Percentiles rank a stretch among this genome's conserved stretches.
Evolutionary conservation across 2,113 vertebrate species (phyloP).

Genomic region (Chloropsis cyanopogon): DNA sequence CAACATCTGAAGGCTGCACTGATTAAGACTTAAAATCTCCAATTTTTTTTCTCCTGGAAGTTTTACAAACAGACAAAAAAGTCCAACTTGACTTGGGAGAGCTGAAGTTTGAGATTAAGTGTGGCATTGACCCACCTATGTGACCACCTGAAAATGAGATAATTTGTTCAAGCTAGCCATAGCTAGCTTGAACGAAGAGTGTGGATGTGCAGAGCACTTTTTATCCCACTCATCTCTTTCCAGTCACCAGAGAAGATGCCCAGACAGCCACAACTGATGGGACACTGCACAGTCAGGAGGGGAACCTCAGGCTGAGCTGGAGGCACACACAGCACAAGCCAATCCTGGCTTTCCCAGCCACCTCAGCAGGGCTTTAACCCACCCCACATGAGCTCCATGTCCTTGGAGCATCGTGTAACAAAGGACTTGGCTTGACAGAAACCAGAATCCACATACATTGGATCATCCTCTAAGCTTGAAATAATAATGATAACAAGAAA

Average conservation of each 20-base stretch:
- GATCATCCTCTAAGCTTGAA: not conserved
- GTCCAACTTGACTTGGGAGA: not conserved
- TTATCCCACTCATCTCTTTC: not conserved
- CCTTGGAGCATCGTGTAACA: accelerated
- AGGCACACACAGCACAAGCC: not conserved
- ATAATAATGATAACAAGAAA: not conserved
- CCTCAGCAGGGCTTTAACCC: not conserved
- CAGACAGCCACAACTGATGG: not conserved
- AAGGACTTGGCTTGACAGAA: not conserved
- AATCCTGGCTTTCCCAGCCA: not conserved
- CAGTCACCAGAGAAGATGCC: not conserved
- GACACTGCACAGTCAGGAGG: not conserved
- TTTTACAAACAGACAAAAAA: not conserved
- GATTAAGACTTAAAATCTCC: not conserved
- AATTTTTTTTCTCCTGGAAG: not conserved
- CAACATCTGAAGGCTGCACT: not conserved
- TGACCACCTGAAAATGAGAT: not conserved
- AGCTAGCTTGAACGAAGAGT: not conserved
- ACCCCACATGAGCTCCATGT: not conserved
- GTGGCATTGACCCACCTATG: not conserved
- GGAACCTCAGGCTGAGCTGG: not conserved
- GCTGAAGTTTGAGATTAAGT: not conserved
- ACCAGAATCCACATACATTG: not conserved
- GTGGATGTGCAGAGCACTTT: not conserved
- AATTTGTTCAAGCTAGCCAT: not conserved